Conservation (phyloP, 2,113 vertebrate genomes). For the Scomber japonicus region DNA sequence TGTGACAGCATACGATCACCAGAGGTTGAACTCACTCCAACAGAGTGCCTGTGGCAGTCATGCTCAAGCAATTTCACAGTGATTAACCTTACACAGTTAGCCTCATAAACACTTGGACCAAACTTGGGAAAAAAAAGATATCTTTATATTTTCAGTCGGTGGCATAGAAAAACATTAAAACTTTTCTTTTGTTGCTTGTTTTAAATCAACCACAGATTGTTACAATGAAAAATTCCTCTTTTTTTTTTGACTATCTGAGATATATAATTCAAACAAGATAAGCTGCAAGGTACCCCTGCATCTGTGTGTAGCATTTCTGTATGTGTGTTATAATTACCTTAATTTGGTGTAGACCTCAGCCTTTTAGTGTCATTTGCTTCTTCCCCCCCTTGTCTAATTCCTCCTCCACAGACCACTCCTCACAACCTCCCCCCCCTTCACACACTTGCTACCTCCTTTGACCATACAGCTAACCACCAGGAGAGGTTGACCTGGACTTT, state of each 20-base stretch:
- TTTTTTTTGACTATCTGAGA: slow-evolving; percentile 30
- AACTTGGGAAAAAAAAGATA: slow-evolving; percentile 55
- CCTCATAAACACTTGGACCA: slow-evolving; percentile 77
- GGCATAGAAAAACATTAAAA: slow-evolving; percentile 11
- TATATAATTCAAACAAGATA: slow-evolving; percentile 66
- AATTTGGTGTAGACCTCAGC: slow-evolving; percentile 65
- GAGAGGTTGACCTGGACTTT: slow-evolving; percentile 79
- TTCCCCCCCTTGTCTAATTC: slow-evolving; percentile 21
- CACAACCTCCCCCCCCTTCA: slow-evolving; percentile 4
- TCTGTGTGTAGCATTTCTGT: slow-evolving; percentile 64
- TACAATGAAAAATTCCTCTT: background rate
- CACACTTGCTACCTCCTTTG: slow-evolving; percentile 84
- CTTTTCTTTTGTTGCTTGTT: background rate
- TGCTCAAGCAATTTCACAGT: slow-evolving; percentile 16
- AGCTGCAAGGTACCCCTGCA: slow-evolving; percentile 61
- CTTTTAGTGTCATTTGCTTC: slow-evolving; percentile 50
- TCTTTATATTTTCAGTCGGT: slow-evolving; percentile 12
- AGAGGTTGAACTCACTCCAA: slow-evolving; percentile 10
- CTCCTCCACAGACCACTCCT: slow-evolving; percentile 48
- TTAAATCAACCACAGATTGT: slow-evolving; percentile 5
- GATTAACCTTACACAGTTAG: slow-evolving; percentile 39
- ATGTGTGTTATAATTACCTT: slow-evolving; percentile 53
- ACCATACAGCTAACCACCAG: slow-evolving; percentile 81
- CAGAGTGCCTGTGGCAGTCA: background rate
- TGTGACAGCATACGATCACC: slow-evolving; percentile 4